Percentiles rank a stretch among this genome's conserved stretches.
Conservation (phyloP, 1,140 invertebrate genomes). For the Hormaphis cornu region DNA sequence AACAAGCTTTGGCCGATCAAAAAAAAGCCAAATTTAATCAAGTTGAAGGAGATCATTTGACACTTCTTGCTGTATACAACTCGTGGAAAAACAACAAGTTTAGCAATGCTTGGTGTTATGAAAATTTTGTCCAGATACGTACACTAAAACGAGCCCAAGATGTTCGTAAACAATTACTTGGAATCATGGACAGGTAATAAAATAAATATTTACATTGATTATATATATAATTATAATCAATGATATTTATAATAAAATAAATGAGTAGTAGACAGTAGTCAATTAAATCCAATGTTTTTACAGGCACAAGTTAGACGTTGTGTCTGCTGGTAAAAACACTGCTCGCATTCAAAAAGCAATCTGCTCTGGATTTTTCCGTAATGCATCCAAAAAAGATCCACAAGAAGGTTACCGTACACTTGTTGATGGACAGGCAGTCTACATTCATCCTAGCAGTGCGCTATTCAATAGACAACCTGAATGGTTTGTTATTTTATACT, state of each 20-base stretch:
- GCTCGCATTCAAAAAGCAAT: conserved; percentile 95
- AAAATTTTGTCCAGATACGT: conserved; percentile 97
- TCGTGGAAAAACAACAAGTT: conserved; percentile 99
- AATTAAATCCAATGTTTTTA: conserved; percentile 34
- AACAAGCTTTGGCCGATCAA: conserved; percentile 95
- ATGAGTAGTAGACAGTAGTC: background rate
- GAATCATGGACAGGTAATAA: conserved; percentile 86
- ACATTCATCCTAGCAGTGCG: conserved; percentile 97
- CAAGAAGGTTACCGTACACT: conserved; percentile 97
- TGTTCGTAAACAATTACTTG: conserved; percentile 93
- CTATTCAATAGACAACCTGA: conserved; percentile 97
- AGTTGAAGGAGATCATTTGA: conserved; percentile 95
- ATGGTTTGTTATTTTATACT: conserved; percentile 55
- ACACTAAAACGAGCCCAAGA: conserved; percentile 96
- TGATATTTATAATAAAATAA: background rate
- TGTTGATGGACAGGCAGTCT: conserved; percentile 96
- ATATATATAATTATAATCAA: too few relatives aligned
- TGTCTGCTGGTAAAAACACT: conserved; percentile 91
- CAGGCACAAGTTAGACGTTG: conserved; percentile 93
- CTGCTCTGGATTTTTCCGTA: conserved; percentile 97
- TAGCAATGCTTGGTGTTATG: conserved; percentile 98
- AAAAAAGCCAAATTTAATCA: conserved; percentile 99
- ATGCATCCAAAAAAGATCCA: conserved; percentile 98
- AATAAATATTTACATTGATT: conserved; percentile 27
- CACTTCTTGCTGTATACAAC: conserved; percentile 95